These are phyloP conservation scores for Deilephila porcellus DNA, from an alignment of 2,888 invertebrate species.

Conservation along the genomic window DNA sequence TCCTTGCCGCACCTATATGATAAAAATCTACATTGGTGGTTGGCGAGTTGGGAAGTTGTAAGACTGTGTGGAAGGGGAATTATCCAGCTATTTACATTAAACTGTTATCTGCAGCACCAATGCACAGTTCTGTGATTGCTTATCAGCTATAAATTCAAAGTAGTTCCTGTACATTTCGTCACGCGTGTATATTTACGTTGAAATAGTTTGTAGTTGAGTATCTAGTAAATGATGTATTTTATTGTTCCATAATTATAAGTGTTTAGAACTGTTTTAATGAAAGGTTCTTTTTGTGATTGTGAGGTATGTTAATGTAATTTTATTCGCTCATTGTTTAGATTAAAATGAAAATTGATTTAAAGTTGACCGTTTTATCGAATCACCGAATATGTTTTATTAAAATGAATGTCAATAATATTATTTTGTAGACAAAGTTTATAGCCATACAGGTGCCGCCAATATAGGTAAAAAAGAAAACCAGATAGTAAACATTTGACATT, in stretches of 20 bases:
- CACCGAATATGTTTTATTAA: background rate
- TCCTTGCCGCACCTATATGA: too few species aligned
- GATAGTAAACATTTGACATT: background rate
- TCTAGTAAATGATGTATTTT: background rate
- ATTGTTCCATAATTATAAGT: background rate
- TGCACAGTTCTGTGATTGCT: conserved; percentile 14
- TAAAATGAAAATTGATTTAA: background rate
- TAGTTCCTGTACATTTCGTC: background rate
- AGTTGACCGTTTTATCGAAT: background rate
- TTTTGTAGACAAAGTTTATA: too few species aligned
- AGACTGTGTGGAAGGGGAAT: conserved; percentile 5
- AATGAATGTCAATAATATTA: background rate
- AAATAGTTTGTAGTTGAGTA: background rate
- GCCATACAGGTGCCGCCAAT: background rate
- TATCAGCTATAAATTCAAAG: conserved; percentile 12
- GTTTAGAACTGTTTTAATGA: background rate
- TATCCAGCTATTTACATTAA: background rate
- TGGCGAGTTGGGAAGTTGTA: background rate
- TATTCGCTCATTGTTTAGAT: background rate
- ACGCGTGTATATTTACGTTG: background rate
- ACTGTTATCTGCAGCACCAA: conserved; percentile 10
- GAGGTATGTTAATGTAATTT: background rate
- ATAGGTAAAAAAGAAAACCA: background rate
- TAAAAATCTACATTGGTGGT: background rate
- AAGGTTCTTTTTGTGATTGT: background rate